phyloP scores from a whole-genome alignment of 2,113 vertebrate genomes.

The Telmatochromis brichardi region DNA sequence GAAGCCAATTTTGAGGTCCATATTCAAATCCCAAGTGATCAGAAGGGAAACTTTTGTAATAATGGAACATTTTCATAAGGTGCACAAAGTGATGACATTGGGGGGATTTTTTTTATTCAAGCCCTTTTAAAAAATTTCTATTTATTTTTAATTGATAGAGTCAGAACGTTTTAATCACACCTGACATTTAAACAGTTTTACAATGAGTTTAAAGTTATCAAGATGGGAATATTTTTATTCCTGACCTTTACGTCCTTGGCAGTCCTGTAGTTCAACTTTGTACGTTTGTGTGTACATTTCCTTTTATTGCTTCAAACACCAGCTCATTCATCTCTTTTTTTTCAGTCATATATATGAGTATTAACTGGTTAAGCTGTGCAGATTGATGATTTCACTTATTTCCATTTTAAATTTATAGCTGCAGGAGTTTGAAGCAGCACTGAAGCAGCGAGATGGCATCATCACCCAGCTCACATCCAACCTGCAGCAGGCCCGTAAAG shows the following conservation, averaged over 20 bases:
- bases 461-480: slow-evolving; percentile 96
- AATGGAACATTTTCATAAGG: neutral
- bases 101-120: neutral
- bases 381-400: neutral
- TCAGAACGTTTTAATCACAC: neutral
- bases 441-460: slow-evolving; percentile 94
- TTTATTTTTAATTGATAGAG: neutral
- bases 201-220: neutral
- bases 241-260: neutral
- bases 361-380: neutral
- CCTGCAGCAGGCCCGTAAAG: slow-evolving; percentile 87
- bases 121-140: rapidly evolving
- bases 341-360: neutral
- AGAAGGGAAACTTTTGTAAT: neutral
- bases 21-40: neutral
- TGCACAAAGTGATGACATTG: neutral
- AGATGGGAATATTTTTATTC: neutral
- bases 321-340: neutral
- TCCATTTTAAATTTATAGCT: slow-evolving; percentile 65
- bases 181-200: neutral
- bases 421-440: slow-evolving; percentile 93
- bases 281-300: neutral
- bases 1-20: neutral
- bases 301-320: neutral
- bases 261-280: neutral